Evolutionary conservation across 1,140 invertebrate genomes (phyloP).

Genomic region (Drosophila pectinifera): DNA sequence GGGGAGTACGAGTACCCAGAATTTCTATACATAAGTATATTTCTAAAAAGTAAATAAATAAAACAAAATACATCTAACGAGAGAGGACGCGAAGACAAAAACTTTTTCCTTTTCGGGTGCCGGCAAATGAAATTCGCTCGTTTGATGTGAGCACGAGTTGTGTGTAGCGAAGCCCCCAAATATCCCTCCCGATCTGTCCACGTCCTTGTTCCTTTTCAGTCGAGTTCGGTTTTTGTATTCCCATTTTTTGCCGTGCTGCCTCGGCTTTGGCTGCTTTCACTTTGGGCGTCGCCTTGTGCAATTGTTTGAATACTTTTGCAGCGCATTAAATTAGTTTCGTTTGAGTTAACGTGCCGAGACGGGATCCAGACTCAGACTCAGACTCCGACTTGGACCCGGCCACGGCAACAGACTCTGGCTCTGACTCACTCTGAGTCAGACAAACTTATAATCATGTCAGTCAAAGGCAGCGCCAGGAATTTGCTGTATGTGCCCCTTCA

Average conservation of each 20-base stretch:
- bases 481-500: conserved; percentile 26
- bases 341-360: conserved; percentile 81
- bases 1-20: conserved; percentile 18
- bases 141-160: conserved; percentile 76
- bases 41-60: conserved; percentile 41
- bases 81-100: conserved; percentile 44
- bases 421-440: conserved; percentile 43
- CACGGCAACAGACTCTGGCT: conserved; percentile 21
- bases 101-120: conserved; percentile 78
- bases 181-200: conserved; percentile 7
- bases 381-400: conserved; percentile 10
- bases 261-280: conserved; percentile 64
- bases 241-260: conserved; percentile 31
- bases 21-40: conserved; percentile 50
- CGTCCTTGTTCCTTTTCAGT: conserved; percentile 22
- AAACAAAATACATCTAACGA: conserved; percentile 13
- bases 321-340: conserved; percentile 84
- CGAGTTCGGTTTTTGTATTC: conserved; percentile 41
- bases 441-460: conserved; percentile 84
- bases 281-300: conserved; percentile 81
- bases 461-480: conserved; percentile 75
- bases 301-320: conserved; percentile 84
- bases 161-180: conserved; percentile 14
- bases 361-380: conserved; percentile 41
- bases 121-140: conserved; percentile 79